A percentile compares a stretch with the other conserved stretches of the same genome.
Conservation (phyloP, 1,140 invertebrate genomes). For the Meteorus sp. region DNA sequence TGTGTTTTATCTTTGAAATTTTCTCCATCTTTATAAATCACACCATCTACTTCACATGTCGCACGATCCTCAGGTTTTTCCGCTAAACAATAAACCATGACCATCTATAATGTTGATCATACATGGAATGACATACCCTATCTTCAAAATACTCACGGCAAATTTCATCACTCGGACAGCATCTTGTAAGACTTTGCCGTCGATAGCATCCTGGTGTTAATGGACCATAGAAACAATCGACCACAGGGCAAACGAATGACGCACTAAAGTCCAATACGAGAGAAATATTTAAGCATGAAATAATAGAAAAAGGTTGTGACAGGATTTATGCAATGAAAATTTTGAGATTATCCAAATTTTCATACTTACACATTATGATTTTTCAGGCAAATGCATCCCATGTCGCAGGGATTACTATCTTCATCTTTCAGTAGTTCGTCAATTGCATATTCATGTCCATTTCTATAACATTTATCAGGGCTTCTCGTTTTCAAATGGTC, state of each 20-base stretch:
- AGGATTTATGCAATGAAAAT: not conserved
- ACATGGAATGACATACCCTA: not conserved
- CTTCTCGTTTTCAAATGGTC: slow-evolving; percentile 8
- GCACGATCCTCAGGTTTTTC: slow-evolving; percentile 17
- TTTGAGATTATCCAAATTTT: not conserved
- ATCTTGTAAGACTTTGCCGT: not conserved
- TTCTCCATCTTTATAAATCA: slow-evolving; percentile 37
- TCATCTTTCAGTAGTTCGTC: slow-evolving; percentile 16
- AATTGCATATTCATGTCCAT: slow-evolving; percentile 14
- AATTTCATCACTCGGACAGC: slow-evolving; percentile 30
- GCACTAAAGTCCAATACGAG: slow-evolving; percentile 28
- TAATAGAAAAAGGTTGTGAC: not conserved
- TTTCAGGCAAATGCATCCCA: slow-evolving; percentile 12
- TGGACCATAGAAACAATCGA: slow-evolving; percentile 29
- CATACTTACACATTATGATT: slow-evolving; percentile 1
- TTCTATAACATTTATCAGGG: slow-evolving; percentile 15
- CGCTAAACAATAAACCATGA: slow-evolving; percentile 9
- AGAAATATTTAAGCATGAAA: not conserved
- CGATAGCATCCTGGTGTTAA: slow-evolving; percentile 26
- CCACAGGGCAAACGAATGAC: slow-evolving; percentile 32
- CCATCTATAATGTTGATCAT: not conserved
- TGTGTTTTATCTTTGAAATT: slow-evolving; percentile 18
- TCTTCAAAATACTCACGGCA: slow-evolving; percentile 39
- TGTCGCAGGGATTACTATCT: slow-evolving; percentile 22
- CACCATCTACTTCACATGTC: slow-evolving; percentile 39